Evolutionary conservation across 1,140 invertebrate species (phyloP).

Genomic region (silkworm (Bombyx mori)): DNA sequence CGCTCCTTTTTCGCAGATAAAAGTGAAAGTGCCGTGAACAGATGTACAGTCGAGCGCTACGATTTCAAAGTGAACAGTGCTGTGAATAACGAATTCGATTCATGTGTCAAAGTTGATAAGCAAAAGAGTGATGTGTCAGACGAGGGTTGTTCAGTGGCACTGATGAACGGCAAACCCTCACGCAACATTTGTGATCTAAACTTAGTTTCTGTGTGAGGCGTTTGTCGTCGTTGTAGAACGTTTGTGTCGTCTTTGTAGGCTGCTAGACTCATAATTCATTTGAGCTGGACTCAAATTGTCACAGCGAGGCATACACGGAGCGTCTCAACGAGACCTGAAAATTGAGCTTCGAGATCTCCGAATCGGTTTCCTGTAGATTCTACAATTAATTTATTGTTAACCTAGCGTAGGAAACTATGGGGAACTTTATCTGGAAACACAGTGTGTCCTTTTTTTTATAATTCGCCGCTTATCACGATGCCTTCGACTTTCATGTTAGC

Average conservation of each 20-base stretch:
- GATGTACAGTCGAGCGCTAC: slow-evolving; percentile 42
- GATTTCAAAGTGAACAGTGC: slow-evolving; percentile 57
- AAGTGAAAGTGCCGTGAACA: slow-evolving; percentile 64
- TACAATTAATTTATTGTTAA: slow-evolving; percentile 70
- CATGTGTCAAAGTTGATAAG: slow-evolving; percentile 37
- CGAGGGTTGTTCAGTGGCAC: slow-evolving; percentile 38
- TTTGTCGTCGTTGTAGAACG: slow-evolving; percentile 42
- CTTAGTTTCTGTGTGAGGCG: slow-evolving; percentile 62
- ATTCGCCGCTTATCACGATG: slow-evolving; percentile 37
- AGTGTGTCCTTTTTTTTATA: slow-evolving; percentile 21
- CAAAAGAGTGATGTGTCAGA: slow-evolving; percentile 49
- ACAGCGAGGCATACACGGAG: slow-evolving; percentile 58
- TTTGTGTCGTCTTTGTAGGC: slow-evolving; percentile 36
- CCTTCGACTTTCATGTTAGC: neutral
- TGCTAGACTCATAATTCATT: slow-evolving; percentile 51
- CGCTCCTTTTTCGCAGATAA: slow-evolving; percentile 61
- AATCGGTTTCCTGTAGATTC: slow-evolving; percentile 68
- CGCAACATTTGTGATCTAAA: slow-evolving; percentile 68
- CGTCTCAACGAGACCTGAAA: slow-evolving; percentile 46
- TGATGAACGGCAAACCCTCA: slow-evolving; percentile 33
- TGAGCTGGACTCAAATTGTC: slow-evolving; percentile 66
- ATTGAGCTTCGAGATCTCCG: slow-evolving; percentile 59
- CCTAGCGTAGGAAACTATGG: slow-evolving; percentile 56
- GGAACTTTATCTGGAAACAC: slow-evolving; percentile 57
- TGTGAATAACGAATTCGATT: slow-evolving; percentile 43